phyloP scores from a whole-genome alignment of 2,797 vertebrate species.

The Leptatherina wallacei region DNA sequence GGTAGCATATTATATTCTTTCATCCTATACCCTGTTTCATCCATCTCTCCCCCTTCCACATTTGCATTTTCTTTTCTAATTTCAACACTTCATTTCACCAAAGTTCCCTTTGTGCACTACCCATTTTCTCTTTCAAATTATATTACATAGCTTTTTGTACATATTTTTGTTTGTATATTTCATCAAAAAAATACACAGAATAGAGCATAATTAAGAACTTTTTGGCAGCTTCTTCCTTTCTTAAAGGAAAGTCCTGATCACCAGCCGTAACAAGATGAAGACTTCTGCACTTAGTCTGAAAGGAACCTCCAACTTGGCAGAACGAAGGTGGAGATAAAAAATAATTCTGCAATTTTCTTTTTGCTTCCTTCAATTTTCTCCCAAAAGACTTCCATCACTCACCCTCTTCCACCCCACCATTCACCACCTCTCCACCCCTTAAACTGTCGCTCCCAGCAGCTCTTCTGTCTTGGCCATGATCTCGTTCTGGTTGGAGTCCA shows the following conservation, averaged over 20 bases:
- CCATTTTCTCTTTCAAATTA: slow-evolving; percentile 73
- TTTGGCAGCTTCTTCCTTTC: slow-evolving; percentile 82
- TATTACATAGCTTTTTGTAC: slow-evolving; percentile 77
- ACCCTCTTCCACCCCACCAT: slow-evolving; percentile 7
- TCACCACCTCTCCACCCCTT: slow-evolving; percentile 39
- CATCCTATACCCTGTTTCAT: slow-evolving; percentile 80
- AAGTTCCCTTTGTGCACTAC: slow-evolving; percentile 69
- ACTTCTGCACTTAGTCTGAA: slow-evolving; percentile 62
- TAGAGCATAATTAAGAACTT: slow-evolving; percentile 70
- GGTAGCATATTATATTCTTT: slow-evolving; percentile 56
- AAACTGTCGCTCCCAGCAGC: slow-evolving; percentile 92
- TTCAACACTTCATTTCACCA: slow-evolving; percentile 52
- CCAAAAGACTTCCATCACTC: slow-evolving; percentile 57
- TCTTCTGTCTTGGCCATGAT: slow-evolving; percentile 94
- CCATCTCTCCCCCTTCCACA: slow-evolving; percentile 47
- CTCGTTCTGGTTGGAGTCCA: slow-evolving; percentile 99
- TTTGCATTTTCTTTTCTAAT: slow-evolving; percentile 40
- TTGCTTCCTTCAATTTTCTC: slow-evolving; percentile 64
- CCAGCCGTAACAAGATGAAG: slow-evolving; percentile 48
- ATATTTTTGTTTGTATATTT: slow-evolving; percentile 78
- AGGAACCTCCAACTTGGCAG: slow-evolving; percentile 59
- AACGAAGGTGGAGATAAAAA: slow-evolving; percentile 57
- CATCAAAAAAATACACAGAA: slow-evolving; percentile 79
- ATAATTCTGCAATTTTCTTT: slow-evolving; percentile 59
- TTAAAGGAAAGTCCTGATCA: slow-evolving; percentile 62